Evolutionary conservation across 2,888 invertebrate genomes (phyloP).

Genomic region (Pyrrhia umbra): DNA sequence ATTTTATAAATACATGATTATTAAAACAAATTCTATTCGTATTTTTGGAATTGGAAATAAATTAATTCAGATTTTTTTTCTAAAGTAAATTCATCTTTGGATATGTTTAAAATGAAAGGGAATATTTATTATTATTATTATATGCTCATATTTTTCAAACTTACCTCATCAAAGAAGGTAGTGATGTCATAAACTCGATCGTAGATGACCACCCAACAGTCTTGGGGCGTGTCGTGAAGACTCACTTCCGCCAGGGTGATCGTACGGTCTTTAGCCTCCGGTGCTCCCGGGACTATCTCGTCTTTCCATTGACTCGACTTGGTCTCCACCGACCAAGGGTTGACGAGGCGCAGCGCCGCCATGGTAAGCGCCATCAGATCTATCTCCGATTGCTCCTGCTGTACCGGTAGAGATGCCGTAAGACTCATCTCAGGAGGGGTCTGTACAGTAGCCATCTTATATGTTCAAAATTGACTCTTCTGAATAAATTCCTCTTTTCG

Average conservation of each 20-base stretch:
- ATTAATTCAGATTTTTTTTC: not conserved
- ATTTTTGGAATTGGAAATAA: not conserved
- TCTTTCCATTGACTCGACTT: conserved; percentile 72
- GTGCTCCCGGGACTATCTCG: conserved; percentile 74
- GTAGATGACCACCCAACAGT: conserved; percentile 97
- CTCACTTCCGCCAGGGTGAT: conserved; percentile 94
- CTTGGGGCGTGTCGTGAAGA: conserved; percentile 92
- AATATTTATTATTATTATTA: too few species aligned
- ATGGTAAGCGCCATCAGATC: conserved; percentile 85
- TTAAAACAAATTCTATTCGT: not conserved
- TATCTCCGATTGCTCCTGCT: conserved; percentile 78
- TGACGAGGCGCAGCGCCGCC: conserved; percentile 86
- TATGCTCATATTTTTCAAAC: conserved; percentile 47
- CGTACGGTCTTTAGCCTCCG: conserved; percentile 82
- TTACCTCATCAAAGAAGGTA: conserved; percentile 92
- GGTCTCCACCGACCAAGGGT: conserved; percentile 80
- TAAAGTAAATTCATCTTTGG: not conserved
- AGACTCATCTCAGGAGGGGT: conserved; percentile 79
- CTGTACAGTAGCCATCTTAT: conserved; percentile 84
- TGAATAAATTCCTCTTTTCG: conserved; percentile 36
- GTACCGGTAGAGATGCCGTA: conserved; percentile 74
- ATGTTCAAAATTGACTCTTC: conserved; percentile 44
- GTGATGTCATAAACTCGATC: conserved; percentile 96
- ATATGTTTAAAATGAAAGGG: not conserved
- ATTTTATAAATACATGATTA: conserved; percentile 16